These are phyloP conservation scores for Triops cancriformis DNA, from an alignment of 1,140 invertebrate species.

Conservation along the genomic window DNA sequence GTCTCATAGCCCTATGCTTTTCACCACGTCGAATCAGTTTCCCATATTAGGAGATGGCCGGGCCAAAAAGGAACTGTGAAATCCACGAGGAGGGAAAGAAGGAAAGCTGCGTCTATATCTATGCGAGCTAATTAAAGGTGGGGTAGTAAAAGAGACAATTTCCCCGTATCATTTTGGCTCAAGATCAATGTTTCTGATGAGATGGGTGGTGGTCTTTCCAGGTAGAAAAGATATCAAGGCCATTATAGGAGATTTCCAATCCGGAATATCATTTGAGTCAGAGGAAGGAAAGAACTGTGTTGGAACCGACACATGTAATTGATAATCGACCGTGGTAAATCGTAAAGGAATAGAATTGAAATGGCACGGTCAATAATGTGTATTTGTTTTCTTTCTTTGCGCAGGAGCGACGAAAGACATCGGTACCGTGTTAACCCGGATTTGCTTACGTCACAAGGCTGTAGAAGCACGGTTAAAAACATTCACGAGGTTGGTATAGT, in stretches of 20 bases:
- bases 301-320: background rate
- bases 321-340: background rate
- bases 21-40: background rate
- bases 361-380: constrained; percentile 1
- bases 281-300: background rate
- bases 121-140: background rate
- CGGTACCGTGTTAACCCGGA: constrained; percentile 83
- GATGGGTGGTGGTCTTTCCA: background rate
- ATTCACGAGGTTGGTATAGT: constrained; percentile 64
- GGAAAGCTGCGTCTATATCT: background rate
- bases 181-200: background rate
- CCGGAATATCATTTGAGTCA: background rate
- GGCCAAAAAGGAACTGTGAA: background rate
- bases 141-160: background rate
- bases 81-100: background rate
- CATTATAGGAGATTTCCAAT: background rate
- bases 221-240: background rate
- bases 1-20: background rate
- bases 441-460: constrained; percentile 86
- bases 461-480: constrained; percentile 87
- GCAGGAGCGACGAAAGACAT: constrained; percentile 92
- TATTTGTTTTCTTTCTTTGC: constrained; percentile 36
- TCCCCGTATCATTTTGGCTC: background rate
- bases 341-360: background rate
- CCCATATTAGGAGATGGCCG: background rate